Conservation (phyloP, 92 coral and sea anemone species). For the Umimayanthus kanabou region DNA sequence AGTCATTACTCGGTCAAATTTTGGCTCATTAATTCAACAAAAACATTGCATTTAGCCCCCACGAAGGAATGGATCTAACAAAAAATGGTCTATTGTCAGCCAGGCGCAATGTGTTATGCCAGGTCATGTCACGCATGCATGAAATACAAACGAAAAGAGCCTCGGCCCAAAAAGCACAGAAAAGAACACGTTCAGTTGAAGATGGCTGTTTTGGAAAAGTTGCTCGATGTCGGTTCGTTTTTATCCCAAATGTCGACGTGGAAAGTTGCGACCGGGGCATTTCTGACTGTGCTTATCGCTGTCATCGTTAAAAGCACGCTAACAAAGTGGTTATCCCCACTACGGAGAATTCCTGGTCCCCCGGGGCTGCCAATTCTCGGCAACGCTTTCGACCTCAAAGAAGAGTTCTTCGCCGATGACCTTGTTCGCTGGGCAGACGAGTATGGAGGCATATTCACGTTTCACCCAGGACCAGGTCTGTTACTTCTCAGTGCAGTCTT, state of each 20-base stretch:
- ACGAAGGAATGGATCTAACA: too few relatives aligned
- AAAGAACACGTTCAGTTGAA: not conserved
- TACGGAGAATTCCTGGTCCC: constrained; percentile 8
- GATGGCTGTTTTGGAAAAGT: constrained; percentile 8
- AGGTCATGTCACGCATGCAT: too few relatives aligned
- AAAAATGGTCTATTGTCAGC: too few relatives aligned
- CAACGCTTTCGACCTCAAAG: constrained; percentile 18
- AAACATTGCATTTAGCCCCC: too few relatives aligned
- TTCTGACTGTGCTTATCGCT: not conserved
- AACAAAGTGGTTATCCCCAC: not conserved
- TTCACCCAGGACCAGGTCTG: constrained; percentile 30
- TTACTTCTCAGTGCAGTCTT: not conserved
- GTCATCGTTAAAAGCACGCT: not conserved
- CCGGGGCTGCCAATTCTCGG: constrained; percentile 1
- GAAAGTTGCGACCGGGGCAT: not conserved
- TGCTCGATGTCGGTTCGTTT: not conserved
- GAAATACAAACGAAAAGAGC: not conserved
- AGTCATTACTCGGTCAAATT: too few relatives aligned
- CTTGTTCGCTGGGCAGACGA: constrained; percentile 29
- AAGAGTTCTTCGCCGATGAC: constrained; percentile 17
- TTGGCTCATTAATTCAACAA: too few relatives aligned
- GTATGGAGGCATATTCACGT: constrained; percentile 19
- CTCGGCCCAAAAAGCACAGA: not conserved
- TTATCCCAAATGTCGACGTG: constrained; percentile 1
- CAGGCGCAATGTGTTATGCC: too few relatives aligned